Base-by-base conservation (phyloP, 2,888 invertebrate species). In the Apamea epomidion region DNA sequence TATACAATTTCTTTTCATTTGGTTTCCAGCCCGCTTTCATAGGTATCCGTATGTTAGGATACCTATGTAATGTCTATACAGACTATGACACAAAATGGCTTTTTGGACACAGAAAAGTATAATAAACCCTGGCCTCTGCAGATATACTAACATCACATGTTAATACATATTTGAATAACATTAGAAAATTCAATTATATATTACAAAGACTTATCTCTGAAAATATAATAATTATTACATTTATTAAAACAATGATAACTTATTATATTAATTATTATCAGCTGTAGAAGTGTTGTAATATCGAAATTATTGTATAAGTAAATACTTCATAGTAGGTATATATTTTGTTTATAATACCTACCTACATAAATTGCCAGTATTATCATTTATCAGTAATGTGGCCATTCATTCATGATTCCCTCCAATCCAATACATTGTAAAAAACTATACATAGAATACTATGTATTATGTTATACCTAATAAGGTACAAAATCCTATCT, bases 221-320 rank as follows among this genome's bases (percentile, higher is more conserved):
- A 5, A 48, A 12, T 29, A 18, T 69, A 69, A 69, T 69, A 10
- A 48, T 48, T 37, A 14, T 74, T 45, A 45, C 32, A 32, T 60
- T 32, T n/a, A 32, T 29, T 69, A 62, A 62, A 32, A 62, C 10
- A 54, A 79, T 48, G 21, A 51, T 51, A 75, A 21, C 10, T 42
- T 51, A 8, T 51, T 29, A 60, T 29, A 21, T 51, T 51, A 48
- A 67, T 68, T 54, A 62, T 37, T 62, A 54, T n/a, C 51, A 80
- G 81, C 58, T 68, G 42, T 74, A 48, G n/a, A 68, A 60, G 25
- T 77, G 54, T 77, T 54, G 32, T 67, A 78, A 62, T 29, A 69
- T 68, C 62, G 42, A 69, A 14, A 78, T 69, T 37, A 69, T 64
- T 69, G 37, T 42, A 10, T 10, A 60, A 68, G 5, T 58, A 32